These are phyloP conservation scores for Oscheius myriophilus DNA, from an alignment of 2,888 invertebrate genomes.

Conservation along the genomic window DNA sequence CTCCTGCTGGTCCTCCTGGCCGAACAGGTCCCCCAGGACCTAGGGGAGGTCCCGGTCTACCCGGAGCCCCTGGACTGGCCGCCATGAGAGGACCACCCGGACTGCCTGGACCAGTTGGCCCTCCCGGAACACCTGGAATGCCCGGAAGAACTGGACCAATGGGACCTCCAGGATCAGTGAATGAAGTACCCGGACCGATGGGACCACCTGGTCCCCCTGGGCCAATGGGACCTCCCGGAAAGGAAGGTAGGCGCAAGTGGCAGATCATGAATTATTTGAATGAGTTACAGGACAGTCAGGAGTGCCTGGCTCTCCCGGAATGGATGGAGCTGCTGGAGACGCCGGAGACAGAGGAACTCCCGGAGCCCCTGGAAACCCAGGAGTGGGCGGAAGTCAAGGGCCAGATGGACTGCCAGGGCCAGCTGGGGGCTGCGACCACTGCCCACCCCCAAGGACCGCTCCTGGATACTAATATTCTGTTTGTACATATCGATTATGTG, in stretches of 20 bases:
- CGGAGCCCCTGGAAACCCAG: constrained; percentile 47
- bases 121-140: constrained; percentile 51
- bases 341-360: constrained; percentile 43
- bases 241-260: constrained; percentile 31
- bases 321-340: constrained; percentile 34
- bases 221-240: constrained; percentile 52
- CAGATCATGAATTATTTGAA: not conserved
- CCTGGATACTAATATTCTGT: constrained; percentile 57
- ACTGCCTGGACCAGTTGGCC: constrained; percentile 51
- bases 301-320: constrained; percentile 36
- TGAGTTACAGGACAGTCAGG: constrained; percentile 34
- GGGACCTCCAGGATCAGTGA: constrained; percentile 44
- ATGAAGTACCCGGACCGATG: constrained; percentile 46
- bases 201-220: constrained; percentile 56
- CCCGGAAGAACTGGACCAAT: constrained; percentile 48
- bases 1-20: constrained; percentile 59
- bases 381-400: constrained; percentile 49
- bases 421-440: constrained; percentile 60
- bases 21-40: constrained; percentile 50
- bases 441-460: constrained; percentile 63
- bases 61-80: constrained; percentile 46
- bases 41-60: constrained; percentile 46
- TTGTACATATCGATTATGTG: too few relatives aligned
- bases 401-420: constrained; percentile 46
- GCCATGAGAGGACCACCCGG: constrained; percentile 46